phyloP scores from a whole-genome alignment of 2,113 vertebrate genomes.

The Grantiella picta region DNA sequence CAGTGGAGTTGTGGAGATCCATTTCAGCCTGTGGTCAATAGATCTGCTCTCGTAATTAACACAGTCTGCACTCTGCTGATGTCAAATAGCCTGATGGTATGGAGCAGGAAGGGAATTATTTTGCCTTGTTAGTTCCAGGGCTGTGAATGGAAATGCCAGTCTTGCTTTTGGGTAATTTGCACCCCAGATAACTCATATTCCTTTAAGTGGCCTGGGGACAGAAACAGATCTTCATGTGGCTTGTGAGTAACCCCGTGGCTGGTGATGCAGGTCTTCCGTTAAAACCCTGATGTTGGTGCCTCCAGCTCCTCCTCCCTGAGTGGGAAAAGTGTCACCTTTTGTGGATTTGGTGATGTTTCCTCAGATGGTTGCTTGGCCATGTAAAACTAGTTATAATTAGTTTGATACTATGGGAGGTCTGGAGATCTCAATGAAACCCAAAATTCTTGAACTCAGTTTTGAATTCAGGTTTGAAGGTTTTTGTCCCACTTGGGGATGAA shows the following conservation, averaged over 20 bases:
- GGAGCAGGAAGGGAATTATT: not conserved
- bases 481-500: not conserved
- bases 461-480: not conserved
- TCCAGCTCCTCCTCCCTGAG: not conserved
- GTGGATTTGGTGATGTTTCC: not conserved
- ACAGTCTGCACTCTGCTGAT: not conserved
- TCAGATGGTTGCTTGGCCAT: not conserved
- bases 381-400: not conserved
- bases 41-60: not conserved
- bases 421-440: rapidly evolving
- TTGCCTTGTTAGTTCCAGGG: not conserved
- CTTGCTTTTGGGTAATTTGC: not conserved
- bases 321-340: not conserved
- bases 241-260: not conserved
- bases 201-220: not conserved
- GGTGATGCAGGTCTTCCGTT: not conserved
- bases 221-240: not conserved
- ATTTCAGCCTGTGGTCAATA: not conserved
- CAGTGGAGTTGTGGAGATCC: not conserved
- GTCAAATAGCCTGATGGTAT: not conserved
- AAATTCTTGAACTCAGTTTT: not conserved
- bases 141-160: not conserved
- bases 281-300: not conserved
- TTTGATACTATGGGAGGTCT: not conserved
- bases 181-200: not conserved